Conservation (phyloP, 2,888 invertebrate species). For the Cheilosia soror region DNA sequence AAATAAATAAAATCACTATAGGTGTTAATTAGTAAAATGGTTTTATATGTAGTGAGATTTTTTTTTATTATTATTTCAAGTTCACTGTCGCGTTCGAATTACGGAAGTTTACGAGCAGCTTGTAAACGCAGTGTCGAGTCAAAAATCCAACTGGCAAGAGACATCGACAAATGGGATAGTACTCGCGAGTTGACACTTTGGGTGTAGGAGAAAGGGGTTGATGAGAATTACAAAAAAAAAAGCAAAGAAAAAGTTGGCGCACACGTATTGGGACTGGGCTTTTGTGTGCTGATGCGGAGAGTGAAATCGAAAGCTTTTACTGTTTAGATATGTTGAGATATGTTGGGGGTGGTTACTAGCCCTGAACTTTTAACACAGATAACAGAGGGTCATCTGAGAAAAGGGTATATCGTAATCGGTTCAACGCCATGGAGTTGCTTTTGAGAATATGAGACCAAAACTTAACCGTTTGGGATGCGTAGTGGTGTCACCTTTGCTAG, state of each 20-base stretch:
- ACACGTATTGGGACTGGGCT: conserved; percentile 51
- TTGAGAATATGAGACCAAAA: not conserved
- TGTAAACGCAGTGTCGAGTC: conserved; percentile 58
- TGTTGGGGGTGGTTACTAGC: conserved; percentile 31
- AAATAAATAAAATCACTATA: not conserved
- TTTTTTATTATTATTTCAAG: conserved; percentile 48
- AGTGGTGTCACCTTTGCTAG: too few relatives aligned
- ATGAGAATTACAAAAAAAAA: conserved; percentile 4
- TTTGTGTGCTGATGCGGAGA: conserved; percentile 29
- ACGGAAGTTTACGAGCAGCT: conserved; percentile 4
- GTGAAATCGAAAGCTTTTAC: conserved; percentile 32
- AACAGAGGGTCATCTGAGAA: conserved; percentile 48
- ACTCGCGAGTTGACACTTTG: conserved; percentile 53
- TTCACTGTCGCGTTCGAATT: conserved; percentile 62
- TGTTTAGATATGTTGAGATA: not conserved
- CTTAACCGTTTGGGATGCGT: not conserved
- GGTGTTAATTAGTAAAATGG: conserved; percentile 36
- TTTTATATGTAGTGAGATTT: not conserved
- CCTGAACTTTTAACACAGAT: conserved; percentile 72
- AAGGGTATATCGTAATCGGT: conserved; percentile 39
- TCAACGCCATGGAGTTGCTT: conserved; percentile 39
- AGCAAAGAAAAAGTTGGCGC: conserved; percentile 46
- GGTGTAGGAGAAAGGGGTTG: conserved; percentile 34
- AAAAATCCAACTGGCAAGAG: conserved; percentile 59
- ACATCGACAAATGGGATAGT: conserved; percentile 35